These are phyloP conservation scores for Bradypodion ventrale DNA, from an alignment of 2,797 vertebrate species.

Conservation along the genomic window DNA sequence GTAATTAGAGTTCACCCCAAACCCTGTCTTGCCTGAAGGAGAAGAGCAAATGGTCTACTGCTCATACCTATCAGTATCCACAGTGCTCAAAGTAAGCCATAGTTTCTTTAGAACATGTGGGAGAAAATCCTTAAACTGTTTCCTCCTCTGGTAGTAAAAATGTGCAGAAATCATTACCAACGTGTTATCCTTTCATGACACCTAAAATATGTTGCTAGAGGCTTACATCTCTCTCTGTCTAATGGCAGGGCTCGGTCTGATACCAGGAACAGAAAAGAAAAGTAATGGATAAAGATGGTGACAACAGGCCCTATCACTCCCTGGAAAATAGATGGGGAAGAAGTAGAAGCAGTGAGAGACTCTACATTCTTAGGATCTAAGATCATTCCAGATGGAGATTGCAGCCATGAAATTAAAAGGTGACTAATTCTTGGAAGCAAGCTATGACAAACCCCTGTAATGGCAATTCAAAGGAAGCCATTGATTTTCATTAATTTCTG, in stretches of 20 bases:
- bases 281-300: neutral
- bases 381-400: no score
- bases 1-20: neutral
- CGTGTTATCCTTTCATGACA: neutral
- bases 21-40: neutral
- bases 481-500: no score
- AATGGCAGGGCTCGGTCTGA: neutral
- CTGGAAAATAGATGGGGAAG: no score
- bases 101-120: neutral
- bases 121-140: neutral
- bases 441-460: no score
- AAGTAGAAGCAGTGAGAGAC: no score
- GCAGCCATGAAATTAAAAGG: no score
- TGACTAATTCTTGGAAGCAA: no score
- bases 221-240: neutral
- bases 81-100: neutral
- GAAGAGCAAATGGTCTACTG: neutral
- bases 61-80: neutral
- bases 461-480: no score
- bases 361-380: no score
- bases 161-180: neutral
- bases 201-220: neutral
- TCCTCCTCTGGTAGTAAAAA: neutral
- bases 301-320: no score
- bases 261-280: neutral